phyloP scores from a whole-genome alignment of 2,888 invertebrate genomes.

The Lottia gigantea region DNA sequence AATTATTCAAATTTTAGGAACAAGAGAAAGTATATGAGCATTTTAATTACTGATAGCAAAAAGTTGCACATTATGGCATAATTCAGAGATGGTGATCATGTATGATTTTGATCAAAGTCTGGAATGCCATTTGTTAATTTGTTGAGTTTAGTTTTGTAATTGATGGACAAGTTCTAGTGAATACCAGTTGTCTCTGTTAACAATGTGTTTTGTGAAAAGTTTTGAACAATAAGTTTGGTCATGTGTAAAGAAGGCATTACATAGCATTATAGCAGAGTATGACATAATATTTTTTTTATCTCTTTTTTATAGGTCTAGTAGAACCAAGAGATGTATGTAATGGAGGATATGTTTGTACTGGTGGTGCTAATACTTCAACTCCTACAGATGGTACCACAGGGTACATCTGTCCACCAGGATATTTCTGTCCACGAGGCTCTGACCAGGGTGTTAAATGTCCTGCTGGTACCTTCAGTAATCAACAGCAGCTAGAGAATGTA shows the following conservation, averaged over 20 bases:
- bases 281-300: not conserved
- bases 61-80: no score
- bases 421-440: constrained; percentile 60
- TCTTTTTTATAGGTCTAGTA: constrained; percentile 32
- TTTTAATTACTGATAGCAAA: no score
- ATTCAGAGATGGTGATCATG: no score
- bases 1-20: not conserved
- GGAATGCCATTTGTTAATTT: no score
- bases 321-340: constrained; percentile 54
- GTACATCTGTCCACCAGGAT: constrained; percentile 56
- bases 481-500: constrained; percentile 52
- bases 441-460: constrained; percentile 59
- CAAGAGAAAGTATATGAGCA: not conserved
- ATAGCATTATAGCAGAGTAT: no score
- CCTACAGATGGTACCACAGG: constrained; percentile 61
- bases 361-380: constrained; percentile 48
- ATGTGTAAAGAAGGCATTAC: no score
- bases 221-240: no score
- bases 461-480: constrained; percentile 59
- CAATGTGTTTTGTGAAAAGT: no score
- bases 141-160: no score
- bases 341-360: constrained; percentile 61
- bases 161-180: no score
- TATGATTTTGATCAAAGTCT: no score
- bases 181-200: no score